A percentile compares a stretch with the other conserved stretches of the same genome.
These are phyloP conservation scores for Jordanella pulchra DNA, from an alignment of 2,797 vertebrate species.

Conservation along the genomic window DNA sequence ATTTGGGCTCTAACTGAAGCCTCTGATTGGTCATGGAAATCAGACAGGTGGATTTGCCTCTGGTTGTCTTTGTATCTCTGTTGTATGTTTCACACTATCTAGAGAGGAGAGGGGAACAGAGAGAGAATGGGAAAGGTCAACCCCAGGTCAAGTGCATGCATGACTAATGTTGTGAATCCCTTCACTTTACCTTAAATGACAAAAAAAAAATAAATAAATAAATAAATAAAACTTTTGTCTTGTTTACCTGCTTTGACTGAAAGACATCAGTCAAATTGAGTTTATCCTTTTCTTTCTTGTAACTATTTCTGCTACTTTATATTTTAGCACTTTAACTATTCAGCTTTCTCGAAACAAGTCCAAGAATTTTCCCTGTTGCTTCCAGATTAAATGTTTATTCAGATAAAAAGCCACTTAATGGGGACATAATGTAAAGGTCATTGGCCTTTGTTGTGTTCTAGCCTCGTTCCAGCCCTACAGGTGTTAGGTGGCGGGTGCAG, in stretches of 20 bases:
- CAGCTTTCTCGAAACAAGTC: background rate
- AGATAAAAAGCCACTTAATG: background rate
- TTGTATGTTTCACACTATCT: background rate
- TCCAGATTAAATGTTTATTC: background rate
- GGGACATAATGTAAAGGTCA: conserved; percentile 59
- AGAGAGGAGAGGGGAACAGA: background rate
- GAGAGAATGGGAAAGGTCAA: background rate
- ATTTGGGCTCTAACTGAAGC: background rate
- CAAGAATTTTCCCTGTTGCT: background rate
- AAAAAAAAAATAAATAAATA: too few species aligned
- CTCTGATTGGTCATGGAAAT: background rate
- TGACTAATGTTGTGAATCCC: background rate
- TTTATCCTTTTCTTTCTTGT: background rate
- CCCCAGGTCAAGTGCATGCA: background rate
- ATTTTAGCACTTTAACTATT: background rate
- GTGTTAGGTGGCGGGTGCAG: conserved; percentile 74
- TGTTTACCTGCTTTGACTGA: background rate
- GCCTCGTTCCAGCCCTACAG: conserved; percentile 54
- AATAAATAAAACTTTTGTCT: background rate
- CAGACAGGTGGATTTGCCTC: background rate
- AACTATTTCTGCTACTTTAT: background rate
- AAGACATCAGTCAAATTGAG: background rate
- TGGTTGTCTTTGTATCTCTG: background rate
- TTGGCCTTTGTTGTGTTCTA: conserved; percentile 54
- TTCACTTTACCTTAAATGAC: background rate